Evolutionary conservation across 2,797 vertebrate species (phyloP), one percentile per base, ranked within the genome.

Genomic region (Cuniculus paca): DNA sequence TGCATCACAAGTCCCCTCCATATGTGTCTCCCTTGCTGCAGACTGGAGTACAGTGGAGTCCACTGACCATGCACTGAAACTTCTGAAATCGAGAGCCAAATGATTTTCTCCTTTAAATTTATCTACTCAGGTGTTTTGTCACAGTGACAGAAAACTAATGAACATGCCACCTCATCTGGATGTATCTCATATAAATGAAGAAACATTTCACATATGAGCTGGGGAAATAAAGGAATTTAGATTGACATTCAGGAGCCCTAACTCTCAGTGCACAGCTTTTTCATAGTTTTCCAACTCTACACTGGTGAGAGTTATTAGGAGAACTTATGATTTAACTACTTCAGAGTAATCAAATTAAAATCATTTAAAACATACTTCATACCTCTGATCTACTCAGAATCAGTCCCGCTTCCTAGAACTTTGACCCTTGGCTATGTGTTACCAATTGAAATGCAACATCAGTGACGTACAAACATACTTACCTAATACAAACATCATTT

Each of bases 271-370:
- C 17, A 0, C 5, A 9, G 24, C 13, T 70, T 88, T 74, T 52
- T 20, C 14, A n/a, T 10, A n/a, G 9, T 2, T 28, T 72, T 85
- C 42, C 58, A 54, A 93, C 42, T 82, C 31, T 28, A 87, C 28
- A 52, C 11, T 91, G 60, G 31, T 17, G 26, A 75, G 17, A 20
- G 16, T 2, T 60, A 39, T 84, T 58, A 34, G 68, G 36, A 82
- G 81, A 60, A 95, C 7, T 61, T 80, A 88, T 56, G n/a, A 93
- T 39, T 58, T 94, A 17, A 81, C 54, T 94, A 11, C 94, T 97
- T 95, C 65, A 61, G 14, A 36, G 20, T 36, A 36, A 56, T 6
- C n/a, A 54, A 80, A 72, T 80, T 63, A 83, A 63, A 91, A 83
- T 83, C 26, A 79, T 88, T 84, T 79, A 79, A 74, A 34, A 28